Evolutionary conservation across 2,888 invertebrate genomes (phyloP).

Genomic region (Dione vanillae): DNA sequence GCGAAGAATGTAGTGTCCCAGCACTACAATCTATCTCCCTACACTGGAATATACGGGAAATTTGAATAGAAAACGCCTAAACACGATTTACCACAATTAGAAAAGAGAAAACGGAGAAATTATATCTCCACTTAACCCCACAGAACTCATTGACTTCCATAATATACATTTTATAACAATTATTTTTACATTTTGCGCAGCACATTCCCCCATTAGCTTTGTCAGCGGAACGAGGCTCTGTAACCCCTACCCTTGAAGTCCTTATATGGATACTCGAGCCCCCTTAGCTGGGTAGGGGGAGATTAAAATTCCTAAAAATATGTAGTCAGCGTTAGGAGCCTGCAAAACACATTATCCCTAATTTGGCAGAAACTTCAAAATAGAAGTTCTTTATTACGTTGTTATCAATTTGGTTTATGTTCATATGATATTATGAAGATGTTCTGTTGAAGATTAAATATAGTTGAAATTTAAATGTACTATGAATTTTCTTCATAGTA

Average conservation of each 20-base stretch:
- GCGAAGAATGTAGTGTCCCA: too few relatives aligned
- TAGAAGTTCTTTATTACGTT: neutral
- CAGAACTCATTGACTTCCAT: constrained; percentile 8
- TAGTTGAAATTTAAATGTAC: too few relatives aligned
- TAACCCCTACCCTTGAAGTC: constrained; percentile 22
- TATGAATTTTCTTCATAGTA: too few relatives aligned
- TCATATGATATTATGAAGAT: neutral
- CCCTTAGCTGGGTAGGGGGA: constrained; percentile 17
- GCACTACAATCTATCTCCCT: too few relatives aligned
- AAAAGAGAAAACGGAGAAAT: too few relatives aligned
- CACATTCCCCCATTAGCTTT: constrained; percentile 19
- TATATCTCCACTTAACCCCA: neutral
- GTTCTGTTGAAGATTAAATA: too few relatives aligned
- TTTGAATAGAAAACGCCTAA: too few relatives aligned
- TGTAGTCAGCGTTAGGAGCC: constrained; percentile 16
- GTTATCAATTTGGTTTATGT: neutral
- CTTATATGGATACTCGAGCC: constrained; percentile 24
- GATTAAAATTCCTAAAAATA: constrained; percentile 28
- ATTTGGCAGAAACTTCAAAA: constrained; percentile 5
- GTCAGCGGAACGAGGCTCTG: constrained; percentile 24
- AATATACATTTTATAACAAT: constrained; percentile 14
- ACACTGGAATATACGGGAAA: too few relatives aligned
- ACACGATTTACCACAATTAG: too few relatives aligned
- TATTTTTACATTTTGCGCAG: constrained; percentile 13
- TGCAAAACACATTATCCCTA: constrained; percentile 8